Percentiles rank a stretch among this genome's conserved stretches.
Evolutionary conservation across 2,113 vertebrate species (phyloP).

Genomic region (Oreochromis spilurus): DNA sequence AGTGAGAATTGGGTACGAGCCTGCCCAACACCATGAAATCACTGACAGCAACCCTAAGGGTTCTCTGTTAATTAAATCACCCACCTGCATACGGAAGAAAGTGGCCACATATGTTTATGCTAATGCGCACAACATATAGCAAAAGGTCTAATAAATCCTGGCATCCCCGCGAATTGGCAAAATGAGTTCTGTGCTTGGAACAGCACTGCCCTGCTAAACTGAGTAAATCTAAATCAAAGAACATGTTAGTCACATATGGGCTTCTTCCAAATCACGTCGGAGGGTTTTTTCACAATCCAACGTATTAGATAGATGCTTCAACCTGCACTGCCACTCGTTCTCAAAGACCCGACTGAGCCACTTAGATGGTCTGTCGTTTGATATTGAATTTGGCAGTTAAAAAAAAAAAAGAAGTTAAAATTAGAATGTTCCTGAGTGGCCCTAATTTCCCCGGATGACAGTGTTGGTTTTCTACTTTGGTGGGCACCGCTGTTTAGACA

Average conservation of each 20-base stretch:
- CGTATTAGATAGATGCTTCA: neutral
- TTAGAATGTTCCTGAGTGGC: constrained; percentile 27
- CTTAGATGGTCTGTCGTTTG: constrained; percentile 22
- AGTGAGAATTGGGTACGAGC: neutral
- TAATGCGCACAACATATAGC: constrained; percentile 8
- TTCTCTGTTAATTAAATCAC: constrained; percentile 15
- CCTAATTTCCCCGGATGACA: constrained; percentile 58
- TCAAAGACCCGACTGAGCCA: constrained; percentile 29
- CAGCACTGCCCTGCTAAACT: neutral
- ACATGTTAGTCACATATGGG: neutral
- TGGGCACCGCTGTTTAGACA: constrained; percentile 49
- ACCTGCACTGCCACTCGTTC: constrained; percentile 5
- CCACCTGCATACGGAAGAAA: constrained; percentile 2
- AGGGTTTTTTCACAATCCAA: neutral
- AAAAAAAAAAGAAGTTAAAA: constrained; percentile 1
- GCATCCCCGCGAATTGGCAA: neutral
- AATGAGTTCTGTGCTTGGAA: neutral
- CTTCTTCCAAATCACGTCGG: neutral
- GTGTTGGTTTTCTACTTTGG: constrained; percentile 55
- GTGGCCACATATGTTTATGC: constrained; percentile 8
- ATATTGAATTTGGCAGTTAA: constrained; percentile 31
- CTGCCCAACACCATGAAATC: constrained; percentile 17
- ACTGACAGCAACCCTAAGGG: neutral
- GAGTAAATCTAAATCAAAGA: constrained; percentile 6
- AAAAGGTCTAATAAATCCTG: constrained; percentile 26